phyloP scores from a whole-genome alignment of 53 echinoderm and acorn worm species.

The Arbacia lixula region DNA sequence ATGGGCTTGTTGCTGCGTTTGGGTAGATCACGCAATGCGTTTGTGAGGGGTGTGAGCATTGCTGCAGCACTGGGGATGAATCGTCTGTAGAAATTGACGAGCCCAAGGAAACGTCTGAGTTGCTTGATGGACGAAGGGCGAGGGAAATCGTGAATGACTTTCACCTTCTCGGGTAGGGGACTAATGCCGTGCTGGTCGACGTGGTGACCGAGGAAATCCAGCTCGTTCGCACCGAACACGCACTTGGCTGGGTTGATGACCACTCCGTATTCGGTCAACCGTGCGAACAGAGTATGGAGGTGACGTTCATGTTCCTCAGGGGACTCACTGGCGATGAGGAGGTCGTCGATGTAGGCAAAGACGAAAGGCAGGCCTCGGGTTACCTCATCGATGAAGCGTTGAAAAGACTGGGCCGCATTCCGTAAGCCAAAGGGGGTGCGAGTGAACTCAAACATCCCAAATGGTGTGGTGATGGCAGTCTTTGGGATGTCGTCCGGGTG shows the following conservation, averaged over 20 bases:
- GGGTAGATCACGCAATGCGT: not conserved
- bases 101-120: slow-evolving; percentile 45
- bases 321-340: slow-evolving; percentile 35
- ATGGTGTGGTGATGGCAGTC: slow-evolving; percentile 49
- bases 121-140: slow-evolving; percentile 41
- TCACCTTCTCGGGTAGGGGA: slow-evolving; percentile 42
- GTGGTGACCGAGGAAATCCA: slow-evolving; percentile 37
- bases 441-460: slow-evolving; percentile 61
- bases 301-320: slow-evolving; percentile 29
- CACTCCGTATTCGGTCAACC: slow-evolving; percentile 56
- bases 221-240: slow-evolving; percentile 6
- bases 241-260: slow-evolving; percentile 61
- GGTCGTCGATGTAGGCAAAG: slow-evolving; percentile 61
- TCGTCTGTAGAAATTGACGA: slow-evolving; percentile 39
- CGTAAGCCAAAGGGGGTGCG: slow-evolving; percentile 71
- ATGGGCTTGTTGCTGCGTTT: slow-evolving; percentile 15
- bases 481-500: slow-evolving; percentile 18
- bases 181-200: slow-evolving; percentile 3
- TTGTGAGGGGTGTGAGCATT: too few species aligned
- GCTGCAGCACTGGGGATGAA: too few species aligned
- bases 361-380: slow-evolving; percentile 33
- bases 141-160: slow-evolving; percentile 42
- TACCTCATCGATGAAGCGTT: slow-evolving; percentile 58
- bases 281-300: slow-evolving; percentile 39
- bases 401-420: slow-evolving; percentile 63